Evolutionary conservation across 2,113 vertebrate species (phyloP).

Genomic region (Perca fluviatilis): DNA sequence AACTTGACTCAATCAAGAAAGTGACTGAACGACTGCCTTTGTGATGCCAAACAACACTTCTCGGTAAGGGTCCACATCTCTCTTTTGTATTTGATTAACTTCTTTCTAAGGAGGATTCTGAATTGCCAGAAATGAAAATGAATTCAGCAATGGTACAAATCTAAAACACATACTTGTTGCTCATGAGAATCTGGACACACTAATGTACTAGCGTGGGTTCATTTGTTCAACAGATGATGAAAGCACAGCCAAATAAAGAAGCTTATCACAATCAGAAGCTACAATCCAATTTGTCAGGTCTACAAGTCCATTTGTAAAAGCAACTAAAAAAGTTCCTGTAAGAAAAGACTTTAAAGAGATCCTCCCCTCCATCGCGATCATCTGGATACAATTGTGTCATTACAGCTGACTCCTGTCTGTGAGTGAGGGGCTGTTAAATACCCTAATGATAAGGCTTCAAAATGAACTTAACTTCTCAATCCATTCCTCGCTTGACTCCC

Average conservation of each 20-base stretch:
- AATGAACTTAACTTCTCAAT: slow-evolving; percentile 54
- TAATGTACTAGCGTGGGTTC: not conserved
- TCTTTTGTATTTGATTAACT: not conserved
- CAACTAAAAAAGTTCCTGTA: slow-evolving; percentile 38
- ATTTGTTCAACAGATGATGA: slow-evolving; percentile 44
- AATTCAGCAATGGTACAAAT: not conserved
- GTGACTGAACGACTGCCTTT: not conserved
- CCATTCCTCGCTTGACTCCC: slow-evolving; percentile 23
- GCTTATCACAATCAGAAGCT: slow-evolving; percentile 60
- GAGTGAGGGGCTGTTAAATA: slow-evolving; percentile 64
- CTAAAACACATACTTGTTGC: not conserved
- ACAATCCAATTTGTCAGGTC: slow-evolving; percentile 45
- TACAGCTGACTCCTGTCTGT: slow-evolving; percentile 68
- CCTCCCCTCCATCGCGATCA: slow-evolving; percentile 58
- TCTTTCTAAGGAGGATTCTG: not conserved
- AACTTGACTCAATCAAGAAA: not conserved
- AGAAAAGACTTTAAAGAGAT: slow-evolving; percentile 62
- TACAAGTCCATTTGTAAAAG: slow-evolving; percentile 14
- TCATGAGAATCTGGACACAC: not conserved
- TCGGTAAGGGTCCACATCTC: not conserved
- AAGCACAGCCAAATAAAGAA: slow-evolving; percentile 47
- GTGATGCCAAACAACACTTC: not conserved
- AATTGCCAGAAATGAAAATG: not conserved
- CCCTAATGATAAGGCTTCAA: slow-evolving; percentile 58
- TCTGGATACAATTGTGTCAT: slow-evolving; percentile 83